Evolutionary conservation across 2,113 vertebrate species (phyloP).

Genomic region (Halcyon senegalensis): DNA sequence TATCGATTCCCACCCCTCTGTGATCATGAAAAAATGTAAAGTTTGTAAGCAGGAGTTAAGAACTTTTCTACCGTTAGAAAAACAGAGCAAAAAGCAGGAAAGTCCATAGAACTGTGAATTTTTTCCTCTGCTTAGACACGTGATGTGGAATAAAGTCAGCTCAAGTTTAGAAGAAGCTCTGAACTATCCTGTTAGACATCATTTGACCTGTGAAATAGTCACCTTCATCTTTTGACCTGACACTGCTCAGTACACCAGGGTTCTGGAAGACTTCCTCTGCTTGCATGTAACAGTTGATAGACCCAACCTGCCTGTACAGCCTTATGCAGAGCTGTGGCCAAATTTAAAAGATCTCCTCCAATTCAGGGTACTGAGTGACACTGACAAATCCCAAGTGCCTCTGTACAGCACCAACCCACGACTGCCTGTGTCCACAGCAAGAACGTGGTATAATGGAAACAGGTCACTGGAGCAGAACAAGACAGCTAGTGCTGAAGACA

Average conservation of each 20-base stretch:
- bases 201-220: neutral
- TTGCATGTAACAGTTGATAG: accelerated
- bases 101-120: neutral
- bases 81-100: neutral
- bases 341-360: neutral
- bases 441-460: neutral
- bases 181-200: neutral
- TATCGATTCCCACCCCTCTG: neutral
- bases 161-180: neutral
- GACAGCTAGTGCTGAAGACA: neutral
- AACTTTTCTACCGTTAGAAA: neutral
- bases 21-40: neutral
- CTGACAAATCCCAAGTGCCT: neutral
- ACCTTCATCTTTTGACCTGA: neutral
- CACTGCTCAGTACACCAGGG: neutral
- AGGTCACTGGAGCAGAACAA: neutral
- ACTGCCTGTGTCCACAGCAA: neutral
- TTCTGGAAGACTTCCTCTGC: neutral
- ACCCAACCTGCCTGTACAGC: neutral
- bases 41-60: neutral
- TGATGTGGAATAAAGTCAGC: neutral
- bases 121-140: neutral
- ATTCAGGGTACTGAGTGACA: neutral
- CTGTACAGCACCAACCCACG: neutral
- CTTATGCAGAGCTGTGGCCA: neutral